These are phyloP conservation scores for Eretmochelys imbricata DNA, from an alignment of 2,113 vertebrate species.

Conservation along the genomic window DNA sequence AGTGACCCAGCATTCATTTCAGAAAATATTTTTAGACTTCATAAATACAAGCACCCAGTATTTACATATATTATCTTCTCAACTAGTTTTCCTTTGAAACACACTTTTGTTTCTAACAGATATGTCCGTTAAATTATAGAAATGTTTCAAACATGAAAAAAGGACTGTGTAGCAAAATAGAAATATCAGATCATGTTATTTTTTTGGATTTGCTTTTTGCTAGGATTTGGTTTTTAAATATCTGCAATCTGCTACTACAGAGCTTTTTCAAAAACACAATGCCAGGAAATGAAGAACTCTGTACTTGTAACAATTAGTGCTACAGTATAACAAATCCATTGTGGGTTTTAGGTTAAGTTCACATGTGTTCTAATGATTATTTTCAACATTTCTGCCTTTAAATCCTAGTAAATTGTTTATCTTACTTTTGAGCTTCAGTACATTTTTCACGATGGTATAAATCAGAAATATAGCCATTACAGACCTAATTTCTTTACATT, in stretches of 20 bases:
- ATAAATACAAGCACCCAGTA: conserved; percentile 77
- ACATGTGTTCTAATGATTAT: conserved; percentile 18
- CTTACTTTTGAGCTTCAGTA: conserved; percentile 53
- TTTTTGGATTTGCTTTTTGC: conserved; percentile 57
- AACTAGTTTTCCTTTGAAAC: conserved; percentile 61
- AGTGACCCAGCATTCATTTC: conserved; percentile 71
- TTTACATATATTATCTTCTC: conserved; percentile 78
- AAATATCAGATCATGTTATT: conserved; percentile 50
- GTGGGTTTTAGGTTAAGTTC: conserved; percentile 36
- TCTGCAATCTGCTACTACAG: conserved; percentile 47
- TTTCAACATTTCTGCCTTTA: neutral
- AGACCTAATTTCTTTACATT: conserved; percentile 48
- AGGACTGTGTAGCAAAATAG: conserved; percentile 62
- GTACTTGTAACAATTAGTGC: conserved; percentile 37
- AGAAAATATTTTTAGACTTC: conserved; percentile 76
- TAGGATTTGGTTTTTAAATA: conserved; percentile 64
- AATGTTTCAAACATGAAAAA: conserved; percentile 67
- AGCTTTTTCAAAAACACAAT: neutral
- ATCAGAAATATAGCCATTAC: conserved; percentile 54
- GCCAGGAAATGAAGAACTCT: conserved; percentile 37
- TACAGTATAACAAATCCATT: conserved; percentile 22
- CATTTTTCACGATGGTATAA: conserved; percentile 40
- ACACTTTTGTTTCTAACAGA: conserved; percentile 63
- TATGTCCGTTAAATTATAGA: conserved; percentile 71
- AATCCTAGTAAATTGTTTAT: conserved; percentile 55